A percentile compares a stretch with the other conserved stretches of the same genome.
phyloP scores from a whole-genome alignment of 2,888 invertebrate species.

The Ectobius pallidus region DNA sequence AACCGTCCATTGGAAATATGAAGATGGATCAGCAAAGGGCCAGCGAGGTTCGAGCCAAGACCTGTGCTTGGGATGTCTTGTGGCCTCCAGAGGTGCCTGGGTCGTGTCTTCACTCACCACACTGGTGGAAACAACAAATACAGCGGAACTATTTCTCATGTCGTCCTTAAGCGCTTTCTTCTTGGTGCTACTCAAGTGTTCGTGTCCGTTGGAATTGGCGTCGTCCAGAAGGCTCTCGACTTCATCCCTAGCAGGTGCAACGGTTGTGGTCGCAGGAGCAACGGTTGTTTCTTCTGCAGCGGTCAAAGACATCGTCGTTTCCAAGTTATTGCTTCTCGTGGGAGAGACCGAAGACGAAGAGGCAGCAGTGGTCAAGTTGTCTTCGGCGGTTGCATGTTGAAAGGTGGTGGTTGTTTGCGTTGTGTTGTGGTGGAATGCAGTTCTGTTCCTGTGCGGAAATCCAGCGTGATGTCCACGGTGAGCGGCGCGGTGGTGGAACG shows the following conservation, averaged over 20 bases:
- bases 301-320: neutral
- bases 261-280: too few species aligned
- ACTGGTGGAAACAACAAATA: too few species aligned
- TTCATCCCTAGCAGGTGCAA: conserved; percentile 7
- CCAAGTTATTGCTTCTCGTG: neutral
- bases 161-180: conserved; percentile 28
- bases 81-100: conserved; percentile 49
- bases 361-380: neutral
- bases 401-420: conserved; percentile 51
- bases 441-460: conserved; percentile 6
- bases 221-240: conserved; percentile 20
- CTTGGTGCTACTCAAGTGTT: conserved; percentile 48
- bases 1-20: conserved; percentile 72
- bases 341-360: neutral
- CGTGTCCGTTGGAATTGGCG: conserved; percentile 44
- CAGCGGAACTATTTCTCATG: too few species aligned
- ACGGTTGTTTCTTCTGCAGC: conserved; percentile 14
- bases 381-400: conserved; percentile 13
- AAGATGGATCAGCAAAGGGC: conserved; percentile 69
- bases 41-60: conserved; percentile 66
- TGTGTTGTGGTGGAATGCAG: conserved; percentile 33
- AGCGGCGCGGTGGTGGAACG: conserved; percentile 42
- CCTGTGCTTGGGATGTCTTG: conserved; percentile 53
- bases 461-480: neutral
- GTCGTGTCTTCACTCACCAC: conserved; percentile 34